phyloP scores from a whole-genome alignment of 2,113 vertebrate species.

The Corythornis cristatus region DNA sequence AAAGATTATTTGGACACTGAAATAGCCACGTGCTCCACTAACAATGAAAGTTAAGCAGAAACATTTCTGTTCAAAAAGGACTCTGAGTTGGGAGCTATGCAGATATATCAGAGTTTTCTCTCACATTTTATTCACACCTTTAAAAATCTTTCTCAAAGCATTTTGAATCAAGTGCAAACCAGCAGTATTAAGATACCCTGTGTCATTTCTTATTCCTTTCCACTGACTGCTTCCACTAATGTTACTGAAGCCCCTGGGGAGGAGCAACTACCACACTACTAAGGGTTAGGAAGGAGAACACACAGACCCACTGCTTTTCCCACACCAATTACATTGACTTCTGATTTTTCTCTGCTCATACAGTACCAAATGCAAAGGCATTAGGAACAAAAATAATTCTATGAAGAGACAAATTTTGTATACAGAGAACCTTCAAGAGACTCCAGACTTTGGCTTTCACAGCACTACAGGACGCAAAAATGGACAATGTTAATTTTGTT shows the following conservation, averaged over 20 bases:
- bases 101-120: not conserved
- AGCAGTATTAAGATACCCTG: not conserved
- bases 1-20: not conserved
- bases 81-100: not conserved
- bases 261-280: not conserved
- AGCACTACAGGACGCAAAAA: not conserved
- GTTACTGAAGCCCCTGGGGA: not conserved
- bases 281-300: not conserved
- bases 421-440: not conserved
- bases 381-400: not conserved
- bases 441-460: not conserved
- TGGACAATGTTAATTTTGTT: not conserved
- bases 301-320: not conserved
- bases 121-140: not conserved
- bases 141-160: not conserved
- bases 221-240: not conserved
- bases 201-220: not conserved
- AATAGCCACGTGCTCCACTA: not conserved
- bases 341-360: not conserved
- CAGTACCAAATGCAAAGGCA: not conserved
- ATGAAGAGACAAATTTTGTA: not conserved
- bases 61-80: not conserved
- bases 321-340: not conserved
- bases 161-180: not conserved
- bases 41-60: not conserved